Evolutionary conservation across 2,888 invertebrate species (phyloP).

Genomic region (Chouioia cunea): DNA sequence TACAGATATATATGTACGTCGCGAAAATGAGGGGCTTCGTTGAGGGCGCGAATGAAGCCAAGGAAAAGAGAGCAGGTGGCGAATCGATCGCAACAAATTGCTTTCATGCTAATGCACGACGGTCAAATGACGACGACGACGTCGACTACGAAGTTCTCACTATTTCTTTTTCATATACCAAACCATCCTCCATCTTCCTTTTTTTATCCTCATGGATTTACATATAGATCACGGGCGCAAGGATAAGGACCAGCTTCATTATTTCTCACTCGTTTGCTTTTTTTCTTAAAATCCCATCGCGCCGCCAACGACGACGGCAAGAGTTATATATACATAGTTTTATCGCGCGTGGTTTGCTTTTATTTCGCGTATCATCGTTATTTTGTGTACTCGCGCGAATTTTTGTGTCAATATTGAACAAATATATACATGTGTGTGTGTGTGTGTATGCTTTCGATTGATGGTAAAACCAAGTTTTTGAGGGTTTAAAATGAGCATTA

Average conservation of each 20-base stretch:
- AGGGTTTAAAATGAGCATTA: too few relatives aligned
- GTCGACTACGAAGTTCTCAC: neutral
- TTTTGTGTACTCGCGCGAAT: too few relatives aligned
- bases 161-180: too few relatives aligned
- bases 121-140: conserved; percentile 24
- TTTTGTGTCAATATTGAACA: too few relatives aligned
- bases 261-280: conserved; percentile 2
- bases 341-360: too few relatives aligned
- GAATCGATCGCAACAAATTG: conserved; percentile 54
- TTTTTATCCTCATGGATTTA: conserved; percentile 50
- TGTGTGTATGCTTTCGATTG: too few relatives aligned
- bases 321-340: too few relatives aligned
- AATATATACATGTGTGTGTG: too few relatives aligned
- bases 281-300: conserved; percentile 13
- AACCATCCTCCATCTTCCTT: neutral
- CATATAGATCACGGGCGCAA: conserved; percentile 55
- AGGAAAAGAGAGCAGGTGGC: conserved; percentile 37
- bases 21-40: conserved; percentile 31
- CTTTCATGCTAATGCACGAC: conserved; percentile 54
- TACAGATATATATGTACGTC: neutral
- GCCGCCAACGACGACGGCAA: conserved; percentile 45
- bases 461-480: too few relatives aligned
- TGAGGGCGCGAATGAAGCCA: conserved; percentile 44
- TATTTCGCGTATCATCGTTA: too few relatives aligned
- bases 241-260: neutral